These are phyloP conservation scores for Mythimna impura DNA, from an alignment of 2,888 invertebrate genomes.

Conservation along the genomic window DNA sequence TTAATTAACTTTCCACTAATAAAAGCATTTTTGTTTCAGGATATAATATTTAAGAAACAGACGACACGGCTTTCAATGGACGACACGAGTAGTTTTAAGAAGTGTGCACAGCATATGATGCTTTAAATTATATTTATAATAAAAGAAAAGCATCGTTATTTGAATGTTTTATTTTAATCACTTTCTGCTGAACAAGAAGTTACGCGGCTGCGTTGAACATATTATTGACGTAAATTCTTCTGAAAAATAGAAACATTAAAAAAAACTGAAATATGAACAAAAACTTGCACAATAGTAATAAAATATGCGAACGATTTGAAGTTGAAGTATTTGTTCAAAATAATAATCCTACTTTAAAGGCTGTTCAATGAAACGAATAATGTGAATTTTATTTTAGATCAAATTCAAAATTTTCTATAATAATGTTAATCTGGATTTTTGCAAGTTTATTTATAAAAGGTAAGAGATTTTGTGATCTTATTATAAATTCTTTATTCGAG, in stretches of 20 bases:
- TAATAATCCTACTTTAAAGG: slow-evolving; percentile 1
- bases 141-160: slow-evolving; percentile 53
- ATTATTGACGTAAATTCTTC: neutral
- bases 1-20: slow-evolving; percentile 4
- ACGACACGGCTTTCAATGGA: slow-evolving; percentile 40
- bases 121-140: slow-evolving; percentile 43
- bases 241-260: too few relatives aligned
- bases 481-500: neutral
- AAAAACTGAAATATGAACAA: neutral
- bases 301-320: slow-evolving; percentile 15
- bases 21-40: slow-evolving; percentile 49
- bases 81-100: slow-evolving; percentile 48
- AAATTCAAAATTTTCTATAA: slow-evolving; percentile 3
- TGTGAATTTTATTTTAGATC: slow-evolving; percentile 22
- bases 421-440: slow-evolving; percentile 46
- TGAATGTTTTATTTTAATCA: slow-evolving; percentile 54
- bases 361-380: slow-evolving; percentile 10
- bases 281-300: slow-evolving; percentile 37
- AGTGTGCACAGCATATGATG: slow-evolving; percentile 65
- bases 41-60: slow-evolving; percentile 45
- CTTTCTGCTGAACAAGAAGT: too few relatives aligned
- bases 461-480: slow-evolving; percentile 22
- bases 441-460: slow-evolving; percentile 33
- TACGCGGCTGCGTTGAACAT: too few relatives aligned
- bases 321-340: too few relatives aligned